phyloP scores from a whole-genome alignment of 2,888 invertebrate genomes.

The Hemicrepidius hirtus region DNA sequence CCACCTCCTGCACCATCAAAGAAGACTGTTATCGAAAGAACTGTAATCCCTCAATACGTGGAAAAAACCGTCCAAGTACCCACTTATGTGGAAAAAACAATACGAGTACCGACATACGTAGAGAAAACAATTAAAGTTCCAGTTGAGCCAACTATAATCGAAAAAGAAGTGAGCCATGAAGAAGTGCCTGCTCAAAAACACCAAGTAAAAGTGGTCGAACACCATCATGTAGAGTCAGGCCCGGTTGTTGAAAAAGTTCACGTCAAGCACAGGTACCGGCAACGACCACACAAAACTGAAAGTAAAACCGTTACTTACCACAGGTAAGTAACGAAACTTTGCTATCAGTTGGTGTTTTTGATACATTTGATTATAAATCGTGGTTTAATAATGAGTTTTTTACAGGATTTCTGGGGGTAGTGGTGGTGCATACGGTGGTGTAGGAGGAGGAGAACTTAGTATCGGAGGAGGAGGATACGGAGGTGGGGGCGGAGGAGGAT shows the following conservation, averaged over 20 bases:
- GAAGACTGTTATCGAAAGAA: slow-evolving; percentile 66
- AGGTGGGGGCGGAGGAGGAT: slow-evolving; percentile 49
- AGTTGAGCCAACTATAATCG: slow-evolving; percentile 66
- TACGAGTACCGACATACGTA: slow-evolving; percentile 68
- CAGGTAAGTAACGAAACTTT: slow-evolving; percentile 17
- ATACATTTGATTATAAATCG: no score
- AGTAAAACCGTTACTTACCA: slow-evolving; percentile 31
- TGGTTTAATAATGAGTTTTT: no score
- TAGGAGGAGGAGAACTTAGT: no score
- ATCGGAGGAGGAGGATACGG: slow-evolving; percentile 49
- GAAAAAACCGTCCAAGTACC: slow-evolving; percentile 69
- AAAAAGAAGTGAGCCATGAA: slow-evolving; percentile 64
- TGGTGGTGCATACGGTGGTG: slow-evolving; percentile 35
- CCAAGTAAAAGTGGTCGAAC: slow-evolving; percentile 1
- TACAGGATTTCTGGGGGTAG: slow-evolving; percentile 29
- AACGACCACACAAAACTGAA: not conserved
- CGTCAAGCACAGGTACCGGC: slow-evolving; percentile 17
- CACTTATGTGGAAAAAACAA: slow-evolving; percentile 68
- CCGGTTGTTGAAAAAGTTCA: slow-evolving; percentile 16
- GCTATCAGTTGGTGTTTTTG: no score
- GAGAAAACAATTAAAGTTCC: slow-evolving; percentile 67
- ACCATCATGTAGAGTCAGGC: not conserved
- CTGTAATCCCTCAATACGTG: slow-evolving; percentile 68
- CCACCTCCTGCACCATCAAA: slow-evolving; percentile 51
- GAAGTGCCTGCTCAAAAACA: slow-evolving; percentile 43